Base-by-base conservation (phyloP, 1,140 invertebrate species). In the Papilio polyxenes region DNA sequence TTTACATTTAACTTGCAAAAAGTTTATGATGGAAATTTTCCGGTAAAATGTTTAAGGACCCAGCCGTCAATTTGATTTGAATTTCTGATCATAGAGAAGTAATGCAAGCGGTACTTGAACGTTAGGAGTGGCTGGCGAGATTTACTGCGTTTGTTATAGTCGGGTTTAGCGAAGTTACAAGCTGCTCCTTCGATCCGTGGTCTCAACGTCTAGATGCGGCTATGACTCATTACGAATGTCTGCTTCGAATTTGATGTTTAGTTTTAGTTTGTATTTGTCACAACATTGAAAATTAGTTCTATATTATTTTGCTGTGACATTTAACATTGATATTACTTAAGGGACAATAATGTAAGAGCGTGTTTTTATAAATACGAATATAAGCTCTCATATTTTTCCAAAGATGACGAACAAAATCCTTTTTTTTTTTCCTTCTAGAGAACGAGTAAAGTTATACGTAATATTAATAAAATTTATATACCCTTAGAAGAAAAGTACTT, bases 71-170 rank as follows among this genome's bases (percentile, higher is more conserved):
- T 53, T 59, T 13, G 53, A 76, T 77, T 75, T 37, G 82, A 80
- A 20, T 83, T 85, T 82, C 56, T 81, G 75, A 82, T 85, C 72
- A 80, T 72, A 48, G 82, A 85, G 80, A 83, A 81, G 59, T 85
- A 87, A 87, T 82, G 81, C 84, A 75, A 87, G 87, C 84, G 83
- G 84, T 89, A 86, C 83, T 87, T 81, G 83, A 79, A 82, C 59
- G 87, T 87, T 87, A 88, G 83, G 77, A 81, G 84, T 82, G 85
- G 83, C 82, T 81, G 81, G 37, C 49, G 69, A 81, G 79, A 83
- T 51, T 78, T 81, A 87, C 85, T 85, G n/a, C n/a, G 44, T 69
- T 80, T 69, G 85, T 86, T 85, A 82, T 83, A 80, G 80, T 86
- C 78, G 69, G 82, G 69, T 82, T 80, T 62, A 76, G 78, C 75